phyloP scores from a whole-genome alignment of 2,888 invertebrate species.

The Ecdyonurus torrentis region DNA sequence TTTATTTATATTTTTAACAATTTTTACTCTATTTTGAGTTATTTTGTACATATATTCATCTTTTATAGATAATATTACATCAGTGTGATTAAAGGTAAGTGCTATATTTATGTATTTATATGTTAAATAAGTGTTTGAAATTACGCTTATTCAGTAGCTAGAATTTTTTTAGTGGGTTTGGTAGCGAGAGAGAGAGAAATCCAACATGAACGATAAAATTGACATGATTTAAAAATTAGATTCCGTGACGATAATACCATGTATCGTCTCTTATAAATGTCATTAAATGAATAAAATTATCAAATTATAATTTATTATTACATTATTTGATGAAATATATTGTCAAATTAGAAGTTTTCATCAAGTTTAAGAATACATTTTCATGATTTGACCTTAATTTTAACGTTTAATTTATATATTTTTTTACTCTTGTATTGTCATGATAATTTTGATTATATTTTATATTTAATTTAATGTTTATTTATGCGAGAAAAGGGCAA shows the following conservation, averaged over 20 bases:
- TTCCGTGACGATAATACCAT: background rate
- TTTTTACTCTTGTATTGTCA: background rate
- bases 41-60: background rate
- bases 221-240: background rate
- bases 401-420: background rate
- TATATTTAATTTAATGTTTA: background rate
- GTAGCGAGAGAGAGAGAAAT: background rate
- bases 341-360: too few relatives aligned
- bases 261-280: background rate
- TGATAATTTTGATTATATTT: background rate
- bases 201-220: background rate
- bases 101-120: background rate
- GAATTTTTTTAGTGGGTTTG: background rate
- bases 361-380: background rate
- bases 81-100: background rate
- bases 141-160: background rate
- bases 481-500: background rate
- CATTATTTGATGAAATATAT: too few relatives aligned
- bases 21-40: background rate
- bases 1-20: background rate
- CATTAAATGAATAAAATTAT: background rate
- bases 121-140: background rate
- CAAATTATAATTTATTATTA: background rate
- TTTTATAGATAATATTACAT: background rate
- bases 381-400: background rate